phyloP scores from a whole-genome alignment of 2,888 invertebrate species.

The Candidula unifasciata region DNA sequence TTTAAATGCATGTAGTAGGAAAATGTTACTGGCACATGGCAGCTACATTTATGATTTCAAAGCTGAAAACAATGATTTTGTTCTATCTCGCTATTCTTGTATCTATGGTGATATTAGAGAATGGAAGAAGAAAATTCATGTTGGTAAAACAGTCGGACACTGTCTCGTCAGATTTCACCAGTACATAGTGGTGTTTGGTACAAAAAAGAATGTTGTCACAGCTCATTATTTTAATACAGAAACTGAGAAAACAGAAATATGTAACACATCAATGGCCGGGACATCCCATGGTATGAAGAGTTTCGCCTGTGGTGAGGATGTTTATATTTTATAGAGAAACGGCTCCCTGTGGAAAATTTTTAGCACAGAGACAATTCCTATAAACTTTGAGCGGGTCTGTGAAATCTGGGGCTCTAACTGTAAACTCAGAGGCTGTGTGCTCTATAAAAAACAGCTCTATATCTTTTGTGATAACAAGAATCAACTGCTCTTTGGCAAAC shows the following conservation, averaged over 20 bases:
- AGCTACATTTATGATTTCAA: not conserved
- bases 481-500: too few relatives aligned
- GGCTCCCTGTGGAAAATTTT: constrained; percentile 1
- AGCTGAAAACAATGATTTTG: not conserved
- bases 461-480: not conserved
- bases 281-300: not conserved
- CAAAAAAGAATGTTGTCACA: not conserved
- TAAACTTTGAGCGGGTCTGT: not conserved
- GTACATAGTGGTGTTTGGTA: not conserved
- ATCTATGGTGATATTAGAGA: not conserved
- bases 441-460: not conserved
- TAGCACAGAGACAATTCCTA: not conserved
- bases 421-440: not conserved
- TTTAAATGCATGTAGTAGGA: too few relatives aligned
- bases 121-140: not conserved
- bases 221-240: not conserved
- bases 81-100: too few relatives aligned
- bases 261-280: not conserved
- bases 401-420: not conserved
- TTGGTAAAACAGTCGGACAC: not conserved
- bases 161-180: not conserved
- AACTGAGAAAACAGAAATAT: too few relatives aligned
- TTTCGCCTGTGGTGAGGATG: not conserved
- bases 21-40: too few relatives aligned
- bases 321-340: not conserved